These are phyloP conservation scores for Nymphalis polychloros DNA, from an alignment of 2,888 invertebrate genomes.

Conservation along the genomic window DNA sequence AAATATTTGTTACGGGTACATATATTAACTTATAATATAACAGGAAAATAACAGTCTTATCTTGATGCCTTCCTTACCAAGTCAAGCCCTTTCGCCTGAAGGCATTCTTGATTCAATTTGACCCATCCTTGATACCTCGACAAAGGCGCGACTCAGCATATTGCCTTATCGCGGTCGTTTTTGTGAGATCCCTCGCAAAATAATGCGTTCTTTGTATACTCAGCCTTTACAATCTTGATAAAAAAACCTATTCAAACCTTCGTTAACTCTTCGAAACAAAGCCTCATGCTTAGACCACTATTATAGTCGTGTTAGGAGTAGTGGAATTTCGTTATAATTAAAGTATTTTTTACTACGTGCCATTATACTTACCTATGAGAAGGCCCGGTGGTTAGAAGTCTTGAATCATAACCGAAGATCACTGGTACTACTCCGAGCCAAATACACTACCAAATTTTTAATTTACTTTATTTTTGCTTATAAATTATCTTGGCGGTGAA, in stretches of 20 bases:
- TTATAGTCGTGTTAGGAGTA: background rate
- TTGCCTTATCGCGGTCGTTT: slow-evolving; percentile 22
- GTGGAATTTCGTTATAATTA: too few species aligned
- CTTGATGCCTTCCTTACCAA: slow-evolving; percentile 11
- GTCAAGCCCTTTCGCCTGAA: slow-evolving; percentile 16
- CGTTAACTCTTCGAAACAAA: slow-evolving; percentile 3
- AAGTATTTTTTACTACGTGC: too few species aligned
- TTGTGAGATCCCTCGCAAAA: slow-evolving; percentile 6
- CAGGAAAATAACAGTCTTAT: slow-evolving; percentile 1
- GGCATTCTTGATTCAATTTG: slow-evolving; percentile 29
- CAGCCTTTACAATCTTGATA: background rate
- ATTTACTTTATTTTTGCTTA: too few species aligned
- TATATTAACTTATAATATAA: background rate
- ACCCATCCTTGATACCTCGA: slow-evolving; percentile 24
- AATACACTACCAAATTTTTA: too few species aligned
- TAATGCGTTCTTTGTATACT: slow-evolving; percentile 4
- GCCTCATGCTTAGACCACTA: background rate
- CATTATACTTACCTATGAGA: too few species aligned
- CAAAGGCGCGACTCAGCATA: slow-evolving; percentile 25
- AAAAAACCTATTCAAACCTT: background rate
- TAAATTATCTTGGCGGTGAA: background rate
- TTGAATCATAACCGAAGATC: too few species aligned
- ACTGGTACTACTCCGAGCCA: too few species aligned
- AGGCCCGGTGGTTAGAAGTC: too few species aligned
- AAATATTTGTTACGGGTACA: background rate